Evolutionary conservation across 2,888 invertebrate genomes (phyloP).

Genomic region (Stegana nigrithorax): DNA sequence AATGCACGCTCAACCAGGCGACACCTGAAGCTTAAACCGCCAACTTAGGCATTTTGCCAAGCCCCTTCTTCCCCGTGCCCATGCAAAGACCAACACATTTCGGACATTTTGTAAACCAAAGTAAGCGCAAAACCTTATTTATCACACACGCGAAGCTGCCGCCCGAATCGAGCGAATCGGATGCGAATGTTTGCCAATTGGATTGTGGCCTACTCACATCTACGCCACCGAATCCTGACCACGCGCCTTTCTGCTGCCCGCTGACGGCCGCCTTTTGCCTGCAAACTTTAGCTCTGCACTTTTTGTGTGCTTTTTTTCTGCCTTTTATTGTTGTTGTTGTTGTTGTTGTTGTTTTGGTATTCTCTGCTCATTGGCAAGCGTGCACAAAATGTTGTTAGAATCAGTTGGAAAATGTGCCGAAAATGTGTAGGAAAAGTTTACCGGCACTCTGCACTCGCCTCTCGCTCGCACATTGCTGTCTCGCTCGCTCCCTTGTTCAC

Average conservation of each 20-base stretch:
- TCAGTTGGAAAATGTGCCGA: constrained; percentile 1
- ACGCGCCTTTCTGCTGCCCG: background rate
- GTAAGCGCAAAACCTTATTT: constrained; percentile 18
- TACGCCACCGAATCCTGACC: background rate
- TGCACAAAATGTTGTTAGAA: background rate
- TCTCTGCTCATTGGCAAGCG: constrained; percentile 4
- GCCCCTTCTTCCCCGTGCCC: background rate
- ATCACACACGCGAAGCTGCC: background rate
- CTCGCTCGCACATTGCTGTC: background rate
- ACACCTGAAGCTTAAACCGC: background rate
- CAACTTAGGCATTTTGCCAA: too few relatives aligned
- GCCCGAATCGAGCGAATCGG: background rate
- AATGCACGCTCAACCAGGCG: background rate
- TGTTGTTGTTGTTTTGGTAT: background rate
- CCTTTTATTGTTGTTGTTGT: too few relatives aligned
- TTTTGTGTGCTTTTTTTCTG: too few relatives aligned
- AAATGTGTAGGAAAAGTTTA: constrained; percentile 6
- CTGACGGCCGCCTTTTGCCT: too few relatives aligned
- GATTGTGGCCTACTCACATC: constrained; percentile 42
- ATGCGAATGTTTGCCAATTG: constrained; percentile 54
- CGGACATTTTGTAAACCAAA: constrained; percentile 4
- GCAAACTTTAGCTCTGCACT: too few relatives aligned
- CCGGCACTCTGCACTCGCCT: background rate
- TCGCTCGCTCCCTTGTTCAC: background rate
- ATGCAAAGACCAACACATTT: background rate